Conservation (phyloP, 2,888 invertebrate species). For the Dynastes hyllus region DNA sequence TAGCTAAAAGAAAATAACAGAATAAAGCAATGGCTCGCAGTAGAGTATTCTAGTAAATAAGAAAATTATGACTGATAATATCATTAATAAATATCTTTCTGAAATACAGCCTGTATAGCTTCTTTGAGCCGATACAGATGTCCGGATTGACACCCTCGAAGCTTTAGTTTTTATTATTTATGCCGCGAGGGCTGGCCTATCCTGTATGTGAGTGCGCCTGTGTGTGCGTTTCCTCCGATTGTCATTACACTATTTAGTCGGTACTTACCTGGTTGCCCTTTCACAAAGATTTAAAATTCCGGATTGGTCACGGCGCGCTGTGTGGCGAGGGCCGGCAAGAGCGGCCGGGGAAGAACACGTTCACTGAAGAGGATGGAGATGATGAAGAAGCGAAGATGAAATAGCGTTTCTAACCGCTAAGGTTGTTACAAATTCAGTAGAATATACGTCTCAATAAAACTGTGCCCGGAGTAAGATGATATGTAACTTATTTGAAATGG, state of each 20-base stretch:
- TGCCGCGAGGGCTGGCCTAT: constrained; percentile 35
- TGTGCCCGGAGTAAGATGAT: neutral
- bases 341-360: constrained; percentile 10
- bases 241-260: constrained; percentile 49
- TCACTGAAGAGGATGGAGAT: constrained; percentile 1
- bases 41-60: no score
- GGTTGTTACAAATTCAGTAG: constrained; percentile 26
- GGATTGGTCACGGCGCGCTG: constrained; percentile 66
- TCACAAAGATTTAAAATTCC: constrained; percentile 61
- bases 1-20: no score
- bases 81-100: no score
- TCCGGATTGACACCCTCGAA: constrained; percentile 44
- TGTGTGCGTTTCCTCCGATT: constrained; percentile 38
- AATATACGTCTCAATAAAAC: constrained; percentile 40
- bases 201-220: constrained; percentile 5
- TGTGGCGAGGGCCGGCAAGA: constrained; percentile 61
- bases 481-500: no score
- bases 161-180: constrained; percentile 36
- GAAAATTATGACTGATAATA: no score
- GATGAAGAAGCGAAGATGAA: constrained; percentile 35
- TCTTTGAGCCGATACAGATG: constrained; percentile 35
- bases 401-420: constrained; percentile 13
- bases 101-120: no score
- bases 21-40: no score
- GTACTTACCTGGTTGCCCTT: constrained; percentile 52